Evolutionary conservation across 1,140 invertebrate species (phyloP).

Genomic region (Tetranychus urticae): DNA sequence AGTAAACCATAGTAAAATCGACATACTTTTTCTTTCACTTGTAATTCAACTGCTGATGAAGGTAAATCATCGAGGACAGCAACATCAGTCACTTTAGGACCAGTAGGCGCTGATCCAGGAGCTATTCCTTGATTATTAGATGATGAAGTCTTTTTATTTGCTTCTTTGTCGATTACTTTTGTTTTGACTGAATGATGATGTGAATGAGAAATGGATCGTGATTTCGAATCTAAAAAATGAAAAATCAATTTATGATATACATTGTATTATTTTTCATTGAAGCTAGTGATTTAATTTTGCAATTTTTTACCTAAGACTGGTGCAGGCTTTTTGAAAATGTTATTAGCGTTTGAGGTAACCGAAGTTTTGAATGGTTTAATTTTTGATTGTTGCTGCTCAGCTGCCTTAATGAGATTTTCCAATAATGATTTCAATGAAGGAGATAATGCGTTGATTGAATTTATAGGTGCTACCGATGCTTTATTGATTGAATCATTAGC

Average conservation of each 20-base stretch:
- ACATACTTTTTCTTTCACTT: conserved; percentile 79
- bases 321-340: background rate
- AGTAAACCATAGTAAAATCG: background rate
- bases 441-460: background rate
- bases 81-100: conserved; percentile 1
- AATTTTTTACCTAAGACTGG: background rate
- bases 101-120: background rate
- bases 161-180: background rate
- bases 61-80: conserved; percentile 31
- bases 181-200: conserved; percentile 1
- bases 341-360: background rate
- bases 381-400: background rate
- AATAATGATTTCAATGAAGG: background rate
- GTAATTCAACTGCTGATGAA: conserved; percentile 77
- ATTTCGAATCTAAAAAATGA: too few relatives aligned
- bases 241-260: too few relatives aligned
- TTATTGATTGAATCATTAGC: too few relatives aligned
- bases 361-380: background rate
- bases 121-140: background rate
- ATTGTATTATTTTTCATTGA: too few relatives aligned
- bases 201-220: too few relatives aligned
- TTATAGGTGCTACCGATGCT: background rate
- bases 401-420: background rate
- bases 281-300: too few relatives aligned
- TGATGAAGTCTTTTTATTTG: background rate